These are phyloP conservation scores for Gerris lacustris DNA, from an alignment of 2,888 invertebrate species.

Conservation along the genomic window DNA sequence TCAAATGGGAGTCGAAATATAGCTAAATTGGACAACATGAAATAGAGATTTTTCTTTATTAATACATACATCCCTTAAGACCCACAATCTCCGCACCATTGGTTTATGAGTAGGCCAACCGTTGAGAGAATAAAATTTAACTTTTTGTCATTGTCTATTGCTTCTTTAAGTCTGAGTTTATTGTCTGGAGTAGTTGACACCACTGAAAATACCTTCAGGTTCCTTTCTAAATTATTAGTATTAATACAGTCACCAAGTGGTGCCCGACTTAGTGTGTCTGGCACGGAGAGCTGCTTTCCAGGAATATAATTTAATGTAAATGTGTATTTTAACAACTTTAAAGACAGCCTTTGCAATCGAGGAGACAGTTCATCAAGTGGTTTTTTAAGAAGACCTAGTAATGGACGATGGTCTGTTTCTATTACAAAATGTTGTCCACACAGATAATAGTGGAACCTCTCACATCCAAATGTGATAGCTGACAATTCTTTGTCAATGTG, in stretches of 20 bases:
- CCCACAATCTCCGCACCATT: not conserved
- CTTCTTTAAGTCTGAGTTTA: not conserved
- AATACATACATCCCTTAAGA: not conserved
- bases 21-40: too few relatives aligned
- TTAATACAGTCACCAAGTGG: not conserved
- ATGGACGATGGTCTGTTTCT: conserved; percentile 27
- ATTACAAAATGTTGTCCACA: conserved; percentile 18
- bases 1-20: too few relatives aligned
- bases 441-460: conserved; percentile 27
- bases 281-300: too few relatives aligned
- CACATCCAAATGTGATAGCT: conserved; percentile 30
- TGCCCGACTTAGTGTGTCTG: not conserved
- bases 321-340: not conserved
- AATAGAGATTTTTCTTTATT: too few relatives aligned
- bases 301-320: not conserved
- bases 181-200: not conserved
- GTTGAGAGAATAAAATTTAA: not conserved
- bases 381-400: not conserved
- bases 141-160: not conserved
- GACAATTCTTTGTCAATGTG: conserved; percentile 32
- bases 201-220: not conserved
- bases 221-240: not conserved
- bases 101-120: not conserved
- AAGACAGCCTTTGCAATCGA: not conserved
- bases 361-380: not conserved